Evolutionary conservation across 2,888 invertebrate genomes (phyloP).

Genomic region (Synergus umbraculus): DNA sequence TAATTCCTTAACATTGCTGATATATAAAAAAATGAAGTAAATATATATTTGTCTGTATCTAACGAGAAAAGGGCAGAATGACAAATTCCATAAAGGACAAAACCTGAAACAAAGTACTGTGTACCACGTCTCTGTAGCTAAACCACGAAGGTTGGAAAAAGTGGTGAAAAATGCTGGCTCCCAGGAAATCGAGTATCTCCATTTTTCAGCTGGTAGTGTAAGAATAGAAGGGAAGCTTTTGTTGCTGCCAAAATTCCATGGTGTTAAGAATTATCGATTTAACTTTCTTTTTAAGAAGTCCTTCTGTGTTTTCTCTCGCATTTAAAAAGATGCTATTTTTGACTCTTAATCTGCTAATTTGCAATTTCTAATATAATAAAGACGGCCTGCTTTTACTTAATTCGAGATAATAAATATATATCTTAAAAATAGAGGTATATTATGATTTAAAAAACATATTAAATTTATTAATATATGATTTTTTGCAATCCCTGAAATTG

Average conservation of each 20-base stretch:
- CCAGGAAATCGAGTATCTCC: constrained; percentile 27
- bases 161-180: constrained; percentile 23
- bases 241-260: constrained; percentile 13
- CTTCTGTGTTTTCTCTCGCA: not conserved
- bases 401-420: too few relatives aligned
- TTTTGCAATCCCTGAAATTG: too few relatives aligned
- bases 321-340: not conserved
- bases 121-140: not conserved
- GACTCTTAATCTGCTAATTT: not conserved
- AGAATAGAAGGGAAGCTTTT: constrained; percentile 16
- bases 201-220: constrained; percentile 24
- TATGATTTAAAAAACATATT: too few relatives aligned
- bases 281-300: not conserved
- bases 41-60: not conserved
- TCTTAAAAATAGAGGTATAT: too few relatives aligned
- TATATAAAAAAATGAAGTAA: not conserved
- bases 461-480: too few relatives aligned
- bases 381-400: not conserved
- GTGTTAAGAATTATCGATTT: constrained; percentile 6
- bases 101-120: constrained; percentile 34
- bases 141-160: constrained; percentile 31
- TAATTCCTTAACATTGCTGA: not conserved
- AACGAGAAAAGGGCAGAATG: constrained; percentile 15
- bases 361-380: not conserved
- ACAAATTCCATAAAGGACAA: constrained; percentile 17